Percentiles rank a stretch among this genome's conserved stretches.
Conservation (phyloP, 2,888 invertebrate species). For the Meloe dianella region DNA sequence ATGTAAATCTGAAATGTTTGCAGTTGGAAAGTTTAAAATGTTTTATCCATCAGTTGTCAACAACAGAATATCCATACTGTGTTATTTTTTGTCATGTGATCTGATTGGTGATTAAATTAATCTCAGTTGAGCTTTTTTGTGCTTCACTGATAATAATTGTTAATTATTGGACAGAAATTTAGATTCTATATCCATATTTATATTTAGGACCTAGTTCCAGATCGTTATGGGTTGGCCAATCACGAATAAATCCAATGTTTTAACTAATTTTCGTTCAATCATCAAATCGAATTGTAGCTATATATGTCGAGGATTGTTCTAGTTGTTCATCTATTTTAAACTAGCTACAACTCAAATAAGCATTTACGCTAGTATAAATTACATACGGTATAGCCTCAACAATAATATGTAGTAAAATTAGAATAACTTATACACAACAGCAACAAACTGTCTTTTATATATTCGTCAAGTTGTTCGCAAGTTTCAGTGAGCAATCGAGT, state of each 20-base stretch:
- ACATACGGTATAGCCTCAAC: background rate
- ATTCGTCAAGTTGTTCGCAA: background rate
- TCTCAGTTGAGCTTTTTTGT: background rate
- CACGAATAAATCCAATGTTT: too few species aligned
- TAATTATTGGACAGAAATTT: too few species aligned
- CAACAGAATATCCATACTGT: background rate
- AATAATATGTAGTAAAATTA: background rate
- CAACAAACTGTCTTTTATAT: background rate
- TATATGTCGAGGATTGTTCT: too few species aligned
- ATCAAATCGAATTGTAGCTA: too few species aligned
- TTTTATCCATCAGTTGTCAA: conserved; percentile 16
- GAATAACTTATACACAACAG: background rate
- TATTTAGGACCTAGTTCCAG: too few species aligned
- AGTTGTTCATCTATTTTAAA: too few species aligned
- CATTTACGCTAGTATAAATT: too few species aligned
- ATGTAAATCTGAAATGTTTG: conserved; percentile 15
- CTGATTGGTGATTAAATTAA: background rate
- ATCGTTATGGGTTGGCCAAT: too few species aligned
- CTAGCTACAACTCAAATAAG: too few species aligned
- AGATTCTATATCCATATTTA: too few species aligned
- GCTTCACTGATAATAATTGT: background rate
- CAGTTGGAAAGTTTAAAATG: conserved; percentile 20
- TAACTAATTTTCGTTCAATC: too few species aligned
- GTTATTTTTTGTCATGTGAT: background rate
- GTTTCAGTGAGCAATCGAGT: background rate